Percentiles rank a stretch among this genome's conserved stretches.
These are phyloP conservation scores for Biston stratarius DNA, from an alignment of 2,888 invertebrate species.

Conservation along the genomic window DNA sequence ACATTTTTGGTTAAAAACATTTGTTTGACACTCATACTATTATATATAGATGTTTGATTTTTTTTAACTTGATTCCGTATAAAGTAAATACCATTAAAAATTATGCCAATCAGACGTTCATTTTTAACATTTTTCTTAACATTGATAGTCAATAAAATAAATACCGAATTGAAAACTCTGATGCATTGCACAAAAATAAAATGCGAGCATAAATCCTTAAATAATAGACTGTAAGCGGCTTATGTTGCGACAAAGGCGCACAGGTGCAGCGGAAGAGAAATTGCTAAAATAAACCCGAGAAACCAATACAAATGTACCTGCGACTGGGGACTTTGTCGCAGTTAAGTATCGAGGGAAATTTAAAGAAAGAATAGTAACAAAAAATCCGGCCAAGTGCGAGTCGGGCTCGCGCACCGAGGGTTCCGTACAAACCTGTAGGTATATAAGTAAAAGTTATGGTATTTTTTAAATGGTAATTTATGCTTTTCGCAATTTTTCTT, in stretches of 20 bases:
- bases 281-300: slow-evolving; percentile 20
- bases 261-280: slow-evolving; percentile 34
- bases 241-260: slow-evolving; percentile 31
- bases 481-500: no score
- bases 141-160: not conserved
- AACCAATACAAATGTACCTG: slow-evolving; percentile 4
- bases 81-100: no score
- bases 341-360: not conserved
- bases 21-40: no score
- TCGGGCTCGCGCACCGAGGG: no score
- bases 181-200: slow-evolving; percentile 30
- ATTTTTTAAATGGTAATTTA: no score
- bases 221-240: slow-evolving; percentile 43
- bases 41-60: no score
- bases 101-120: not conserved
- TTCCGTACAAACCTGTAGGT: no score
- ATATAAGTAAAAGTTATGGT: no score
- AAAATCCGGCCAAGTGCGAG: no score
- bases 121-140: not conserved
- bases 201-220: slow-evolving; percentile 33
- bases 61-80: no score
- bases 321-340: not conserved
- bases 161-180: slow-evolving; percentile 18
- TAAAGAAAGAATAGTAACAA: not conserved
- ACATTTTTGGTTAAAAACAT: no score